Base-by-base conservation (phyloP, 2,113 vertebrate genomes). In the Pungitius pungitius region DNA sequence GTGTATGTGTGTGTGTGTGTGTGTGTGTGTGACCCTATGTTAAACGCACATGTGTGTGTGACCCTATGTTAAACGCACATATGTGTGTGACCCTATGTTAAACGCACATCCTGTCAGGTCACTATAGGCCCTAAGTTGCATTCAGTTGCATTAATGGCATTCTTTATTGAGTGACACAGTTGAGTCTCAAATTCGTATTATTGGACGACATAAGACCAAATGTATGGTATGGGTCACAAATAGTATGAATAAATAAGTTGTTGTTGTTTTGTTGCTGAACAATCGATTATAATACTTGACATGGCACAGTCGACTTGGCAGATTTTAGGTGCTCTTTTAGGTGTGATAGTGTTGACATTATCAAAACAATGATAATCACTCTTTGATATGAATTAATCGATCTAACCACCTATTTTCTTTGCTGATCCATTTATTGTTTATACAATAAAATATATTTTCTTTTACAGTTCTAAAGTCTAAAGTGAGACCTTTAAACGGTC, bases 1-100 rank as follows among this genome's bases (percentile, higher is more conserved):
- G 52, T 80, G 49, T 61, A 52, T 45, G 55, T 61, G 33, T 67
- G 30, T 24, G 51, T 82, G 7, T 54, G 75, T 78, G 73, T 39
- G 62, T 72, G 62, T 47, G 17, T 45, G 30, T 78, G 69, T 42
- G 63, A 30, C 30, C 30, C 30, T 59, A 57, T 62, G 56, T 74
- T n/a, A n/a, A n/a, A n/a, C n/a, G n/a, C n/a, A n/a, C n/a, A 54
- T 57, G 59, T 56, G 30, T 69, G 39, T 40, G 47, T 74, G 65
- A n/a, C n/a, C n/a, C n/a, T 63, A 58, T 61, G 56, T 74, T n/a
- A n/a, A n/a, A n/a, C n/a, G n/a, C n/a, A n/a, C n/a, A 54, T 24
- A 51, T 43, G 51, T 64, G 58, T 35, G 67, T 62, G 52, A 1
- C 18, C 59, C 37, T 14, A 42, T 63, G 43, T 57, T 51, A 40